phyloP scores from a whole-genome alignment of 2,888 invertebrate species.

The Cephalotes varians region DNA sequence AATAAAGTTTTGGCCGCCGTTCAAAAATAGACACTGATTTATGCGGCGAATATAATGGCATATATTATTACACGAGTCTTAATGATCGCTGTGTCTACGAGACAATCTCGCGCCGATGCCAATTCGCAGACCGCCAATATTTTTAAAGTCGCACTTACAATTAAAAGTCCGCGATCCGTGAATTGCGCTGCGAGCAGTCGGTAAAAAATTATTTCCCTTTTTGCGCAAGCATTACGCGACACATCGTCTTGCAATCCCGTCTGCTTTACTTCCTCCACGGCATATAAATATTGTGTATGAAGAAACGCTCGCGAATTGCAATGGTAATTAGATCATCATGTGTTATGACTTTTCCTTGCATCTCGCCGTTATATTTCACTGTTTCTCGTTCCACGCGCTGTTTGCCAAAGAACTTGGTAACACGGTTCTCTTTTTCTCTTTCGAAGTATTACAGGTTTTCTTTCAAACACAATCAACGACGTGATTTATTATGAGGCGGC shows the following conservation, averaged over 20 bases:
- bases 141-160: slow-evolving; percentile 64
- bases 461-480: slow-evolving; percentile 24
- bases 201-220: slow-evolving; percentile 20
- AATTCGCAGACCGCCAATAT: slow-evolving; percentile 65
- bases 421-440: not conserved
- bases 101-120: slow-evolving; percentile 71
- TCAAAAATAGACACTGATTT: slow-evolving; percentile 75
- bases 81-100: slow-evolving; percentile 48
- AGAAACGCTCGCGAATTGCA: not conserved
- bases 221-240: not conserved
- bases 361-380: slow-evolving; percentile 19
- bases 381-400: not conserved
- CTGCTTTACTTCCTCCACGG: not conserved
- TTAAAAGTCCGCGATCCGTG: slow-evolving; percentile 28
- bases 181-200: slow-evolving; percentile 9
- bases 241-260: not conserved
- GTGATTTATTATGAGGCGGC: slow-evolving; percentile 36
- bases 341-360: not conserved
- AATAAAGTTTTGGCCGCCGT: slow-evolving; percentile 72
- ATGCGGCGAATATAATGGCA: slow-evolving; percentile 62
- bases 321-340: not conserved
- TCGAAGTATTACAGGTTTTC: not conserved
- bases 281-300: not conserved
- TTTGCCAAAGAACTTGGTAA: slow-evolving; percentile 30
- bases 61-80: slow-evolving; percentile 68